Evolutionary conservation across 2,888 invertebrate species (phyloP).

Genomic region (Microchrysa polita): DNA sequence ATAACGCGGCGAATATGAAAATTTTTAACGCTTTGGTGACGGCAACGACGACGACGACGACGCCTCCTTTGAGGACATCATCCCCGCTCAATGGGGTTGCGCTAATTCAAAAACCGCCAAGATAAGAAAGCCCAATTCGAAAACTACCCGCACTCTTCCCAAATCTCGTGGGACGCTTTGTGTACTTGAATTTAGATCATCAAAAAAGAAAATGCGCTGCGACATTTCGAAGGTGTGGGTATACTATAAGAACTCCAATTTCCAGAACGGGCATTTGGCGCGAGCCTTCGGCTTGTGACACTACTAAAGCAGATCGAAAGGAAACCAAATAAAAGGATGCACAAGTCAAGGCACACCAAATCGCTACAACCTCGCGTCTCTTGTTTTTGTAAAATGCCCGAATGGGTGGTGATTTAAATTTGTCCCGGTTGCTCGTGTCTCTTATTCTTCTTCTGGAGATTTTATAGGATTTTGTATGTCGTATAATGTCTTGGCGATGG

Average conservation of each 20-base stretch:
- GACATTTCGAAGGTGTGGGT: constrained; percentile 9
- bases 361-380: no score
- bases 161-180: not conserved
- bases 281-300: not conserved
- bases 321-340: not conserved
- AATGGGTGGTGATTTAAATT: constrained; percentile 50
- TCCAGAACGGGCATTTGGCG: not conserved
- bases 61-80: not conserved
- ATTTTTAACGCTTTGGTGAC: constrained; percentile 45
- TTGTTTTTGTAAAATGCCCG: not conserved
- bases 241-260: constrained; percentile 17
- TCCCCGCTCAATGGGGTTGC: not conserved
- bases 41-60: not conserved
- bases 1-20: constrained; percentile 41
- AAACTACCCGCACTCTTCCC: constrained; percentile 25
- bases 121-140: constrained; percentile 31
- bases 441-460: not conserved
- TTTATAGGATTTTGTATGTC: no score
- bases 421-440: constrained; percentile 47
- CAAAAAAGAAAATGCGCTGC: not conserved
- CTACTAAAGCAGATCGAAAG: not conserved
- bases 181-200: not conserved
- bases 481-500: no score
- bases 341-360: not conserved
- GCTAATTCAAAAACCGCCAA: constrained; percentile 20